These are phyloP conservation scores for Zosterops pallidus DNA, from an alignment of 2,113 vertebrate genomes.

Conservation along the genomic window DNA sequence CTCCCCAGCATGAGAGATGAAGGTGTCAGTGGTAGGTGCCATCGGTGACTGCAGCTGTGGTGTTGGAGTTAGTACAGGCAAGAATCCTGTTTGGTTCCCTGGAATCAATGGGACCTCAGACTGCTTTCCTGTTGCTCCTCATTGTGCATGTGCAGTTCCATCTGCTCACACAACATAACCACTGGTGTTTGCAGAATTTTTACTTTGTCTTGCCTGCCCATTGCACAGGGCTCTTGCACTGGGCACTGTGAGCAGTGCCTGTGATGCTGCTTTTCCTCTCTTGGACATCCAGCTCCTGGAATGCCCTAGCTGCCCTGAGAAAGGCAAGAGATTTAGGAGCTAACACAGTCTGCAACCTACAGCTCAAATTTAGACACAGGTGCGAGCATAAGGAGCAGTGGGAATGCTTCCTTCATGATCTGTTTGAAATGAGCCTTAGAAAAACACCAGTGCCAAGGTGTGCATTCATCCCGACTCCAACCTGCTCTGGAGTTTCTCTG, in stretches of 20 bases:
- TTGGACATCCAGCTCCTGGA: not conserved
- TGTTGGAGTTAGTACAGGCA: not conserved
- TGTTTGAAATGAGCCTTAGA: not conserved
- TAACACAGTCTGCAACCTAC: not conserved
- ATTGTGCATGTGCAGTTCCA: not conserved
- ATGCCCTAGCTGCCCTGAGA: not conserved
- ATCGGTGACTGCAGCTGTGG: not conserved
- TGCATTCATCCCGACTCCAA: not conserved
- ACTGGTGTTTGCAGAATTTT: not conserved
- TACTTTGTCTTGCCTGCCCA: not conserved
- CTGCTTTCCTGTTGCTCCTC: not conserved
- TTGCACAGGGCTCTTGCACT: not conserved
- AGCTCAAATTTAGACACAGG: not conserved
- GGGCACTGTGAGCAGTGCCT: rapidly evolving
- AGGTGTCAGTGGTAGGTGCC: not conserved
- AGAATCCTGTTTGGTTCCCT: not conserved
- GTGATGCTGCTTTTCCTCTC: not conserved
- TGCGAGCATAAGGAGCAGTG: rapidly evolving
- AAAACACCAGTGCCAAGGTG: rapidly evolving
- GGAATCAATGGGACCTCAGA: not conserved
- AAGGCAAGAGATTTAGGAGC: not conserved
- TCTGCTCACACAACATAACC: not conserved
- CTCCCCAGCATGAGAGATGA: rapidly evolving
- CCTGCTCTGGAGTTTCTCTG: not conserved
- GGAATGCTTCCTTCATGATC: not conserved